Conservation (phyloP, 2,797 vertebrate species). For the Choloepus didactylus region DNA sequence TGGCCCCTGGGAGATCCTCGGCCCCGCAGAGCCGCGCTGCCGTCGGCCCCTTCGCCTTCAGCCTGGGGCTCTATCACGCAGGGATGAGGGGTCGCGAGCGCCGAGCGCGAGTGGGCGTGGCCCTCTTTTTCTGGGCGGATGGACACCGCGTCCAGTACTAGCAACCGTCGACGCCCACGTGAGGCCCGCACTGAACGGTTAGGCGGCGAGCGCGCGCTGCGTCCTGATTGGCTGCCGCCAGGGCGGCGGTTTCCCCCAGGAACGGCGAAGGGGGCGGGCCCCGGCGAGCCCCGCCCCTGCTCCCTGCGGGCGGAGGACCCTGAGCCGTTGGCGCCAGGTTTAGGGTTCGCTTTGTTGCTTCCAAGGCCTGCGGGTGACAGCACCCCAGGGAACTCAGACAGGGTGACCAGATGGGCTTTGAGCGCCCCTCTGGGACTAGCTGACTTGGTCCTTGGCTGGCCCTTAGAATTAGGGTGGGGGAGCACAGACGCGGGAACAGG, state of each 20-base stretch:
- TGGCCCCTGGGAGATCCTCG: background rate
- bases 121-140: background rate
- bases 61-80: background rate
- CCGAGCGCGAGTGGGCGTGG: fast-evolving
- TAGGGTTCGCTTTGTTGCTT: fast-evolving
- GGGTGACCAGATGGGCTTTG: background rate
- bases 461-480: background rate
- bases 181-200: background rate
- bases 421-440: fast-evolving
- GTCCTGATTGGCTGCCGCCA: constrained; percentile 17
- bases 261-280: background rate
- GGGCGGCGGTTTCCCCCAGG: background rate
- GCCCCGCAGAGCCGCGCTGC: background rate
- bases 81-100: fast-evolving
- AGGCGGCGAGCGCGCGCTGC: background rate
- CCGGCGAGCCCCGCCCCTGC: background rate
- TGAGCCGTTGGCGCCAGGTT: fast-evolving
- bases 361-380: no score
- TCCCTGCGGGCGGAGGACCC: background rate
- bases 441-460: background rate
- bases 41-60: background rate
- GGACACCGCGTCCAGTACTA: background rate
- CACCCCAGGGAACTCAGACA: background rate
- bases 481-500: no score
- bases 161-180: background rate